Evolutionary conservation across 2,113 vertebrate genomes (phyloP).

Genomic region (Orthochromis malagaraziensis): DNA sequence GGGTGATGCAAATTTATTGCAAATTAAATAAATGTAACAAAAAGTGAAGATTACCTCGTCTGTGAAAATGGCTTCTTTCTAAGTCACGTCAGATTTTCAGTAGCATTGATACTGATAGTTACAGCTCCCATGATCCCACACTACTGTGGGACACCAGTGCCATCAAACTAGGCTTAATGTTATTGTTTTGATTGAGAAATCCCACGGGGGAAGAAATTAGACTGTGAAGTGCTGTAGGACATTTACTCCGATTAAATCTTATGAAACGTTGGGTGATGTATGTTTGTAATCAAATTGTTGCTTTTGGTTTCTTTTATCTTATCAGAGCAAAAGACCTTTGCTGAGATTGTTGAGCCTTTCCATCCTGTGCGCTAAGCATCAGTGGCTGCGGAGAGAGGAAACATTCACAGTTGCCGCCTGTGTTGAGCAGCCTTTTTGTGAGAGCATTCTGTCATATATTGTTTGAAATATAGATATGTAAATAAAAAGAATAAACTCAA

Average conservation of each 20-base stretch:
- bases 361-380: constrained; percentile 77
- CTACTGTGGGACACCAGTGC: too few relatives aligned
- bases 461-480: constrained; percentile 33
- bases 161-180: not conserved
- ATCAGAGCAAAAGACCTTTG: constrained; percentile 78
- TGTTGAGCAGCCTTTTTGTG: not conserved
- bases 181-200: not conserved
- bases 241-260: not conserved
- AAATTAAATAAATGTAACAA: not conserved
- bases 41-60: not conserved
- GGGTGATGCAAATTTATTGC: not conserved
- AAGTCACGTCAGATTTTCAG: not conserved
- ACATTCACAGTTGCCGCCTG: not conserved
- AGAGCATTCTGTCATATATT: not conserved
- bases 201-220: not conserved
- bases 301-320: not conserved
- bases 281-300: not conserved
- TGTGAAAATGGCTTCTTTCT: not conserved
- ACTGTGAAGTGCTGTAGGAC: not conserved
- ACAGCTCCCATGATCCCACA: not conserved
- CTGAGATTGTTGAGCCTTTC: constrained; percentile 81
- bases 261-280: not conserved
- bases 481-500: constrained; percentile 32
- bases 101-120: not conserved
- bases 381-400: not conserved